Evolutionary conservation across 2,888 invertebrate species (phyloP), one percentile per base, ranked within the genome.

Genomic region (Melinopterus prodromus): DNA sequence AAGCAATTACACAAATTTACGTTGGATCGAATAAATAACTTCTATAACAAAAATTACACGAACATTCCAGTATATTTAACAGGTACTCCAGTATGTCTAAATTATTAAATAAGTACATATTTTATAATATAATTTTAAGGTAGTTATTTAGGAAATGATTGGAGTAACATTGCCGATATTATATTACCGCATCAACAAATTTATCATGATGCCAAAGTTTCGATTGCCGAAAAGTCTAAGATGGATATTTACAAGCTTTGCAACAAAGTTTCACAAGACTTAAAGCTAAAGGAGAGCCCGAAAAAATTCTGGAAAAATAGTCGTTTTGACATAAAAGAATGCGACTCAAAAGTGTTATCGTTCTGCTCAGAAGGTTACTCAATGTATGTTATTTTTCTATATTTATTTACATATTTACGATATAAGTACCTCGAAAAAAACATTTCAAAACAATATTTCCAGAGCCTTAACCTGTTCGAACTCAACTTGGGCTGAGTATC

Each of bases 71-170:
- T 90, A 76, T 90, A 91, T 87, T 87, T 91, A 80, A 86, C 92
- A 80, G 91, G 92, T 92, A 88, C 91, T 90, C 89, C 14, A 35
- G 16, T 35, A 15, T 9, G 76, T 36, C 16, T 4, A 9, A 53
- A 15, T 77, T 76, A 26, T 6, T 15, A 53, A 71, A 71, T 70
- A 80, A 7, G n/a, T n/a, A n/a, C n/a, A 2, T 76, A 70, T 69
- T 14, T 70, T 26, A 79, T 70, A 69, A 79, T 77, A 14, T 14
- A 12, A 16, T 80, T 82, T 88, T n/a, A 88, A 92, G 92, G 90
- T 83, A 91, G 92, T 2, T 87, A 91, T 77, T 90, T 89, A n/a
- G 92, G 92, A 80, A 90, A 91, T 71, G 92, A 93, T 85, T 93
- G 92, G 92, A 91, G 91, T 5, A 90, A 91, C 84, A 84, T 92